Evolutionary conservation across 2,113 vertebrate genomes (phyloP), one percentile per base, ranked within the genome.

Genomic region (Micronisus gabar): DNA sequence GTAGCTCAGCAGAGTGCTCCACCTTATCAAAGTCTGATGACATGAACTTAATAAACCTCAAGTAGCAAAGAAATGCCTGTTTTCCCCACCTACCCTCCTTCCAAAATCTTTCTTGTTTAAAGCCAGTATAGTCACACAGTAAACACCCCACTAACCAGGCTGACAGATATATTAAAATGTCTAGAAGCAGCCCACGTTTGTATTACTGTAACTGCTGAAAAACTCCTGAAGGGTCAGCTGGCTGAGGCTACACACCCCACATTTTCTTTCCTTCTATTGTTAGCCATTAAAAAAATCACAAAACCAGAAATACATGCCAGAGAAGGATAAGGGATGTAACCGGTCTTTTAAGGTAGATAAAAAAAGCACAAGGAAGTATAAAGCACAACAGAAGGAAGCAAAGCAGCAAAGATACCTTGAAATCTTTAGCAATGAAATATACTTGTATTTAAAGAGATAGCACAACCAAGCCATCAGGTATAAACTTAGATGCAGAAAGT

Each of bases 251-350:
- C 88, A 89, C 26, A 0, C 75, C 83, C 52, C 80, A 14, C 38
- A 45, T 86, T 93, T 95, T 95, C 94, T 97, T 97, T 97, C 96
- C 93, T 97, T 91, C 94, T 82, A 88, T 95, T 97, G 93, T 97
- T 61, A 93, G 62, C n/a, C 53, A 58, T 68, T 79, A 26, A 73
- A 91, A 84, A 83, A 84, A 56, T 34, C 47, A 89, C 41, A 89
- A 81, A 91, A 58, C 32, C 92, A 97, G 89, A 91, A 96, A 89
- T 65, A 67, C 29, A 73, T 82, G 91, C 78, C 86, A 95, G 93
- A 70, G 62, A 66, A 94, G 93, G 81, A 61, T 61, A 93, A 85
- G 84, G 94, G 86, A 95, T 95, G 81, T 72, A 94, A 92, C n/a
- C 17, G 61, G 71, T 78, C 75, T 89, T 84, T 81, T 36, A 84